A percentile compares a stretch with the other conserved stretches of the same genome.
Conservation (phyloP, 2,888 invertebrate genomes). For the Dynastes grantii region DNA sequence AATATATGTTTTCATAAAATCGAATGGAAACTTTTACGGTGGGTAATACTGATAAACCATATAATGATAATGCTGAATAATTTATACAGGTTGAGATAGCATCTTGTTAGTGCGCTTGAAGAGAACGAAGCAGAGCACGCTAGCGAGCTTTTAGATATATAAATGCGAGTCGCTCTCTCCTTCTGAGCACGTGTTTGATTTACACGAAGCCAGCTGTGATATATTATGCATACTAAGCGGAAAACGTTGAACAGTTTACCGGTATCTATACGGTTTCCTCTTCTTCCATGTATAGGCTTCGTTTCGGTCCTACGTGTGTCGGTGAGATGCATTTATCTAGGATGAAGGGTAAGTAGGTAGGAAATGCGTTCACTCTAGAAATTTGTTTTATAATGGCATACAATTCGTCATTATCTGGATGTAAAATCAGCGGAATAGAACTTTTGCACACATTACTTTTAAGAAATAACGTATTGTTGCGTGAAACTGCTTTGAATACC, state of each 20-base stretch:
- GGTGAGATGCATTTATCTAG: constrained; percentile 27
- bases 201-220: constrained; percentile 57
- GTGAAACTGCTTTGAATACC: too few species aligned
- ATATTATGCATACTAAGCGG: constrained; percentile 61
- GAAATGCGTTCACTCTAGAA: constrained; percentile 6
- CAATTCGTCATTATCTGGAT: constrained; percentile 19
- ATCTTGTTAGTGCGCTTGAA: constrained; percentile 44
- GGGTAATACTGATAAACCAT: constrained; percentile 22
- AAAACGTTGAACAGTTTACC: constrained; percentile 54
- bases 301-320: not conserved
- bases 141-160: constrained; percentile 57
- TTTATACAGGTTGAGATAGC: constrained; percentile 48
- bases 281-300: not conserved
- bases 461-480: too few species aligned
- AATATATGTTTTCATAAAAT: constrained; percentile 27
- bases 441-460: not conserved
- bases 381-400: constrained; percentile 23
- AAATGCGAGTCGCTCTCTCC: constrained; percentile 56
- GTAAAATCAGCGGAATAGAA: not conserved
- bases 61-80: constrained; percentile 45
- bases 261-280: constrained; percentile 21
- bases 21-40: constrained; percentile 28
- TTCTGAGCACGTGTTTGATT: constrained; percentile 61
- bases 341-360: constrained; percentile 4
- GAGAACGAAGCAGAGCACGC: constrained; percentile 45